Conservation (phyloP, 1,140 invertebrate species). For the Dermatophagoides farinae region DNA sequence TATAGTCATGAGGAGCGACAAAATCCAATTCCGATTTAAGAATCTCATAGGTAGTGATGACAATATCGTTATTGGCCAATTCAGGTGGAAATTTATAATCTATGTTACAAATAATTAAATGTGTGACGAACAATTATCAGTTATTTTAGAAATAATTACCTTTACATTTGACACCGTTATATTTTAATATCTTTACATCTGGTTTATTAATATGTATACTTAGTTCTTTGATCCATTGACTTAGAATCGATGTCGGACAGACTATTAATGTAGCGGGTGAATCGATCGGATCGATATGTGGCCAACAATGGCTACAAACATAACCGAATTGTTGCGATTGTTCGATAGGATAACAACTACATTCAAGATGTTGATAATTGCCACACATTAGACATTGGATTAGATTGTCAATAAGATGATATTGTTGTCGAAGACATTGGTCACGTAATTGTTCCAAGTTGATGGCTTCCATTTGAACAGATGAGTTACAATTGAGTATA, state of each 20-base stretch:
- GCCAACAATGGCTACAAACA: conserved; percentile 42
- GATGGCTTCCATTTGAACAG: not conserved
- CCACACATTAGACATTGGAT: conserved; percentile 35
- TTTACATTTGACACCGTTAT: conserved; percentile 24
- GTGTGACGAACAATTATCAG: not conserved
- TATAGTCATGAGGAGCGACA: conserved; percentile 31
- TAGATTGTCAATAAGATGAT: conserved; percentile 10
- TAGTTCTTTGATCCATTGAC: conserved; percentile 49
- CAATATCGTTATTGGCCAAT: conserved; percentile 44
- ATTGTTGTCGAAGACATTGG: conserved; percentile 6
- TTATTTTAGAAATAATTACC: not conserved
- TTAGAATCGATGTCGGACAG: conserved; percentile 41
- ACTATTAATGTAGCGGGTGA: conserved; percentile 48
- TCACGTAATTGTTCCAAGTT: not conserved
- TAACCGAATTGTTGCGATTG: conserved; percentile 24
- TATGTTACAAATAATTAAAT: conserved; percentile 20
- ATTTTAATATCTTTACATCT: conserved; percentile 35
- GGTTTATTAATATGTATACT: conserved; percentile 34
- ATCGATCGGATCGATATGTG: conserved; percentile 28
- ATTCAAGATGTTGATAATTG: conserved; percentile 37
- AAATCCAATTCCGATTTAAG: conserved; percentile 40
- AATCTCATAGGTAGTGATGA: conserved; percentile 47
- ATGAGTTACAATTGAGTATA: not conserved
- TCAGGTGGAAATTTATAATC: conserved; percentile 42
- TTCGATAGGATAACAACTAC: conserved; percentile 34